Conservation (phyloP, 2,113 vertebrate genomes). For the Pavo muticus region DNA sequence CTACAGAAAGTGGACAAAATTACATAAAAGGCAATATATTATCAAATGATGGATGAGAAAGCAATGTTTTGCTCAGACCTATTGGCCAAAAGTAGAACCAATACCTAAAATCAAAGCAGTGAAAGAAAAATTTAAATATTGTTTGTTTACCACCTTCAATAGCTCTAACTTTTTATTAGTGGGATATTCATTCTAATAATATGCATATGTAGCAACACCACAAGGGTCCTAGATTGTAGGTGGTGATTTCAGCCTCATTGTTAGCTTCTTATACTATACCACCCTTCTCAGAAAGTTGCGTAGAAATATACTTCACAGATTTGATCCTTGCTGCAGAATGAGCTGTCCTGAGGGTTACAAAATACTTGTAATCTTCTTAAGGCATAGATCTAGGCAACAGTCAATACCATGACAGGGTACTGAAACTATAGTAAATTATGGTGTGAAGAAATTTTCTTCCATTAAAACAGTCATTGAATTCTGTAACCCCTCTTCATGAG, state of each 20-base stretch:
- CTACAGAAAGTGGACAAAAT: background rate
- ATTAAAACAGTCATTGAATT: background rate
- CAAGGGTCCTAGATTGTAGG: background rate
- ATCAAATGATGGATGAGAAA: background rate
- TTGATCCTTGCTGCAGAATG: background rate
- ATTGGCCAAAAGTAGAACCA: background rate
- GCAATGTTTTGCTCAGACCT: background rate
- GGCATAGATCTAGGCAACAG: background rate
- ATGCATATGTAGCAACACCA: background rate
- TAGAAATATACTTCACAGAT: background rate
- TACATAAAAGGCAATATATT: background rate
- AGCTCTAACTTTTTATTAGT: background rate
- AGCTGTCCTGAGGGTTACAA: background rate
- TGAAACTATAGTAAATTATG: background rate
- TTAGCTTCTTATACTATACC: background rate
- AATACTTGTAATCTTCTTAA: background rate
- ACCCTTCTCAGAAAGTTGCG: background rate
- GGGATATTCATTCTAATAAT: background rate
- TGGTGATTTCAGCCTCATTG: background rate
- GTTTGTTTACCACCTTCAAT: background rate
- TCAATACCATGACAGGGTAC: background rate
- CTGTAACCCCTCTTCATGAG: background rate
- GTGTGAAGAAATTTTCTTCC: background rate
- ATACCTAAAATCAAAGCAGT: background rate
- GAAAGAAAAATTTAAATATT: background rate